Percentiles rank a stretch among this genome's conserved stretches.
Conservation (phyloP, 2,113 vertebrate genomes). For the Amphilophus citrinellus region DNA sequence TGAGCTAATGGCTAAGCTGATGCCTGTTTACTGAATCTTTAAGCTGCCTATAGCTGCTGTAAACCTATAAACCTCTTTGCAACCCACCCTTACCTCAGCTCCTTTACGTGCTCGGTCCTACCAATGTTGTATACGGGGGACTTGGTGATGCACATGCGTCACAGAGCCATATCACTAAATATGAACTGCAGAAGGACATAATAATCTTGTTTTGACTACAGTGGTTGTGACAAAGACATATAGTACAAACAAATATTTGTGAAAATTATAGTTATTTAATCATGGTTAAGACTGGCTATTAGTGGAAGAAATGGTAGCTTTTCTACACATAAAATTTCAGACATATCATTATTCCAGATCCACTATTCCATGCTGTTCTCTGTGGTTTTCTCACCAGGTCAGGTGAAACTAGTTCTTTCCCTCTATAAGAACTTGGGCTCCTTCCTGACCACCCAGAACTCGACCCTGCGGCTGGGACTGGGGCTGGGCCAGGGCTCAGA, state of each 20-base stretch:
- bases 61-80: neutral
- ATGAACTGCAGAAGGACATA: neutral
- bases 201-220: neutral
- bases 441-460: slow-evolving; percentile 92
- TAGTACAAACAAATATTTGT: neutral
- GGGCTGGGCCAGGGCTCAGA: slow-evolving; percentile 74
- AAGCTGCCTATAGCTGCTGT: neutral
- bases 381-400: slow-evolving; percentile 63
- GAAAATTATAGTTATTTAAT: neutral
- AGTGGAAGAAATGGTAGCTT: neutral
- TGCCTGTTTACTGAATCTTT: neutral
- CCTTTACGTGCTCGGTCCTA: no score
- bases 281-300: neutral
- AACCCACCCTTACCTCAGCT: no score
- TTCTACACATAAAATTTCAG: neutral
- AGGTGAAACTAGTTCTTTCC: slow-evolving; percentile 91
- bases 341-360: neutral
- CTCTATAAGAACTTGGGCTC: slow-evolving; percentile 93
- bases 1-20: slow-evolving; percentile 3
- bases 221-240: neutral
- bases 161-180: neutral
- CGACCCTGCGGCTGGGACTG: slow-evolving; percentile 85
- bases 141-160: neutral
- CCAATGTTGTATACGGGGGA: neutral
- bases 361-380: neutral